Evolutionary conservation across 1,140 invertebrate species (phyloP).

Genomic region (Paraescarpia echinospica): DNA sequence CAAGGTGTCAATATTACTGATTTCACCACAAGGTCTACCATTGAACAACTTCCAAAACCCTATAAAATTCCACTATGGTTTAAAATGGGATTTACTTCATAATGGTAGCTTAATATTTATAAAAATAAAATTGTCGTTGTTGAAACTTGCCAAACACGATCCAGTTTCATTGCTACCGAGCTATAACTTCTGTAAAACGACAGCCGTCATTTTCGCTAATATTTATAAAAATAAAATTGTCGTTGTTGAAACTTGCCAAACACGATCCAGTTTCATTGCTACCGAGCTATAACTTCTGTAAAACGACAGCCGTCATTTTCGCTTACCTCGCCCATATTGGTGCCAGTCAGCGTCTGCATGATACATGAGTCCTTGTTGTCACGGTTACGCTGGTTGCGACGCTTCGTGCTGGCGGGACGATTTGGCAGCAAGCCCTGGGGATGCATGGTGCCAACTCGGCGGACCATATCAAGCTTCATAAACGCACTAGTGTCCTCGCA

Average conservation of each 20-base stretch:
- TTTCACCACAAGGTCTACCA: neutral
- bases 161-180: neutral
- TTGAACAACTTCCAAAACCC: neutral
- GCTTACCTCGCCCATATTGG: neutral
- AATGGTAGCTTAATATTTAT: neutral
- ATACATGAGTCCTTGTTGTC: neutral
- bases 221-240: neutral
- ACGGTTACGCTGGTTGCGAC: neutral
- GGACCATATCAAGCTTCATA: constrained; percentile 5
- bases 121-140: neutral
- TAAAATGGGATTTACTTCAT: neutral
- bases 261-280: neutral
- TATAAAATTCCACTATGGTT: neutral
- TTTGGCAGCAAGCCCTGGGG: neutral
- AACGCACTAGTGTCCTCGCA: neutral
- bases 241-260: neutral
- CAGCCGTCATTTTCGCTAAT: neutral
- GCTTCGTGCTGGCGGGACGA: neutral
- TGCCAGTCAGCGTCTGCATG: neutral
- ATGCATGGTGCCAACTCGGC: neutral
- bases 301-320: neutral
- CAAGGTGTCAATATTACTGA: neutral
- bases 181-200: neutral
- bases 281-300: neutral
- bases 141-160: neutral